Evolutionary conservation across 2,113 vertebrate genomes (phyloP).

Genomic region (Pteronura brasiliensis): DNA sequence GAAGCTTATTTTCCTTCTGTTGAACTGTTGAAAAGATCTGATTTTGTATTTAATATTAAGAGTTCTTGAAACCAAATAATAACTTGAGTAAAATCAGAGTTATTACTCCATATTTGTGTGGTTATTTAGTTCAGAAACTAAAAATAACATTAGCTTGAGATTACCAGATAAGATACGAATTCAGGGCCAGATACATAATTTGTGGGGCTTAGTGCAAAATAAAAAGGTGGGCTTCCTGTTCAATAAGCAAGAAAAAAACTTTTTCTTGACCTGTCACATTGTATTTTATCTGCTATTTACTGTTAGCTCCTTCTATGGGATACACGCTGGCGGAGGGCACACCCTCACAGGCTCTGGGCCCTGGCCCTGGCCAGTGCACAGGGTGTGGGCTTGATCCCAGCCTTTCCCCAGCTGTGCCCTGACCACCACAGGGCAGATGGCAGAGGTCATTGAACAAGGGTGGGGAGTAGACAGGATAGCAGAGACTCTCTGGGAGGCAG

Average conservation of each 20-base stretch:
- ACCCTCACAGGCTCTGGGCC: not conserved
- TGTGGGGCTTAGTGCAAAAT: not conserved
- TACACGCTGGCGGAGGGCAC: accelerated
- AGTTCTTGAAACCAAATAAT: conserved; percentile 35
- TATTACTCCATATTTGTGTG: not conserved
- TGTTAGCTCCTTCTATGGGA: not conserved
- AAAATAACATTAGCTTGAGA: conserved; percentile 4
- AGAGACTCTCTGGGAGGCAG: not conserved
- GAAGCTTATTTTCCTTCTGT: not conserved
- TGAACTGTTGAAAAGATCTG: not conserved
- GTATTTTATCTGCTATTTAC: not conserved
- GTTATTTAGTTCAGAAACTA: conserved; percentile 37
- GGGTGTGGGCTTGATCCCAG: not conserved
- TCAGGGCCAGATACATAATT: not conserved
- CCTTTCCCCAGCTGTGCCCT: not conserved
- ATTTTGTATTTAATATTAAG: not conserved
- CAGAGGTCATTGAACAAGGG: not conserved
- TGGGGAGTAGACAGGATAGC: not conserved
- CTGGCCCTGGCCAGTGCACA: not conserved
- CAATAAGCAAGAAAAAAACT: not conserved
- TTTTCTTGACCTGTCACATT: not conserved
- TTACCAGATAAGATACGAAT: not conserved
- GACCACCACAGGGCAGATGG: not conserved
- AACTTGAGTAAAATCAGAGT: conserved; percentile 15
- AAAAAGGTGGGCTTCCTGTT: not conserved